These are phyloP conservation scores for Pungitius pungitius DNA, from an alignment of 2,113 vertebrate genomes.

Conservation along the genomic window DNA sequence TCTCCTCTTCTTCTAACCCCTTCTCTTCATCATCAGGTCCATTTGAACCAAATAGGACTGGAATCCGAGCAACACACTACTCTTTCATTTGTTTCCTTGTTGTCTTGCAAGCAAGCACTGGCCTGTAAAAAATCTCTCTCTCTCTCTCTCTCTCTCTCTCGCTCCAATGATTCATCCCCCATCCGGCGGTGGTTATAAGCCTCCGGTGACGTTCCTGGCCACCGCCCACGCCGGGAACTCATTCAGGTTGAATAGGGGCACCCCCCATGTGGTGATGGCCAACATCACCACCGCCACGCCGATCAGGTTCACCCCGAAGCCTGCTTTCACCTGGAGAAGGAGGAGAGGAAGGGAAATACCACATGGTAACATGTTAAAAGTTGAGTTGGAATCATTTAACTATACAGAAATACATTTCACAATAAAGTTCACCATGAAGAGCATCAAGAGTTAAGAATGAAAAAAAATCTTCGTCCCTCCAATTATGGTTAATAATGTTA, in stretches of 20 bases:
- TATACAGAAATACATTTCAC: background rate
- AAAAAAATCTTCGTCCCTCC: background rate
- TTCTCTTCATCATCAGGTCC: constrained; percentile 3
- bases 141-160: constrained; percentile 32
- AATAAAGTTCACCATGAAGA: background rate
- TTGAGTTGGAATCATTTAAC: background rate
- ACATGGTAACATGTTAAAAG: background rate
- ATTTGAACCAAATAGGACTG: constrained; percentile 10
- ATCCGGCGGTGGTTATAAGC: constrained; percentile 68
- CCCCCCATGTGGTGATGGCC: constrained; percentile 96
- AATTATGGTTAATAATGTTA: constrained; percentile 13
- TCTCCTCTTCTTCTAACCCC: constrained; percentile 9
- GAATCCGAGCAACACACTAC: constrained; percentile 20
- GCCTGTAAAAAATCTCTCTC: too few relatives aligned
- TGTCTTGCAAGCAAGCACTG: constrained; percentile 9
- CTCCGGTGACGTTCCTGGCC: constrained; percentile 83
- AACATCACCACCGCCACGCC: constrained; percentile 93
- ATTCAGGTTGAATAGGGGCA: constrained; percentile 90
- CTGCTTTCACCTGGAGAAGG: constrained; percentile 91
- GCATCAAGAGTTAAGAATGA: constrained; percentile 23
- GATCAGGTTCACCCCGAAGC: constrained; percentile 95
- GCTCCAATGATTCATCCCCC: background rate
- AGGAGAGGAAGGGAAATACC: background rate
- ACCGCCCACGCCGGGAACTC: constrained; percentile 90
- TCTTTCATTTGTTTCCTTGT: constrained; percentile 14